These are phyloP conservation scores for Acromyrmex charruanus DNA, from an alignment of 1,140 invertebrate species.

Conservation along the genomic window DNA sequence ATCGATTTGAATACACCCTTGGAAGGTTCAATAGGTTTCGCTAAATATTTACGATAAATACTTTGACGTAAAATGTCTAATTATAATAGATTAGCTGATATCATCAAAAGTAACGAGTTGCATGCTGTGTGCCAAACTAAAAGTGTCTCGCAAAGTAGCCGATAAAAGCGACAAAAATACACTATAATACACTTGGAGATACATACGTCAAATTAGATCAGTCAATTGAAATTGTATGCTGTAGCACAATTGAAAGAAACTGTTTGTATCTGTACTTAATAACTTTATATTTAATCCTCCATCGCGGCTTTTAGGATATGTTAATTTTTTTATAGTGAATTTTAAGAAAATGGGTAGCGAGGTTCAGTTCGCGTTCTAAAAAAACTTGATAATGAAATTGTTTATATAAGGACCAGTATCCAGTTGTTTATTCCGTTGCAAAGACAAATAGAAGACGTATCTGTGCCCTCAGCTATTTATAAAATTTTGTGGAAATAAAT, in stretches of 20 bases:
- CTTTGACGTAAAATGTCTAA: conserved; percentile 31
- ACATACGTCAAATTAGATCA: neutral
- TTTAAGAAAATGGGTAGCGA: no score
- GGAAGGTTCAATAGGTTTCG: neutral
- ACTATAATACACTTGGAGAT: neutral
- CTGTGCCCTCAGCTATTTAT: no score
- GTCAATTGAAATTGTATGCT: neutral
- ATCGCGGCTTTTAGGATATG: no score
- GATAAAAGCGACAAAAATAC: conserved; percentile 9
- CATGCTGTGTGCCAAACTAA: neutral
- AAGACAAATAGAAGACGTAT: no score
- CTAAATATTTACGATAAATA: conserved; percentile 44
- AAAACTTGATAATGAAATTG: no score
- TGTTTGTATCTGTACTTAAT: neutral
- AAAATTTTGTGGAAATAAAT: no score
- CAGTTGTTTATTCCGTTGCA: no score
- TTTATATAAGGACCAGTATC: no score
- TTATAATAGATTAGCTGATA: conserved; percentile 40
- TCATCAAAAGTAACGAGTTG: neutral
- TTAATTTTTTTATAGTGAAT: no score
- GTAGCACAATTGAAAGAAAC: neutral
- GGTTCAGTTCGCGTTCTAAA: no score
- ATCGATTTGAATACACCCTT: neutral
- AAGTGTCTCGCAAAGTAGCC: neutral
- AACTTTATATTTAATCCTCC: neutral